A percentile compares a stretch with the other conserved stretches of the same genome.
Conservation (phyloP, 2,113 vertebrate genomes). For the Esox niger region DNA sequence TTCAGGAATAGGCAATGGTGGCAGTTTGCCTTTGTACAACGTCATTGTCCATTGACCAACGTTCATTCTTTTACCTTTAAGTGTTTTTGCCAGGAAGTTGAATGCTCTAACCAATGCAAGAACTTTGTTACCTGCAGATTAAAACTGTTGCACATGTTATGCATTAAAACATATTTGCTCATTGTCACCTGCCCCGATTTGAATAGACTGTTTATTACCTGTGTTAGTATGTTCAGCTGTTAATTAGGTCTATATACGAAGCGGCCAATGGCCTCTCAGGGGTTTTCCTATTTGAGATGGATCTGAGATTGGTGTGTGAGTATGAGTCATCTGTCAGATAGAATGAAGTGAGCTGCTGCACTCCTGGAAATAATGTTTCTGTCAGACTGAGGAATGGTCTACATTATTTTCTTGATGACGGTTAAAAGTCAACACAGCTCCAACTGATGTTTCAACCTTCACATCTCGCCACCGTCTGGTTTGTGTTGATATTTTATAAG, state of each 20-base stretch:
- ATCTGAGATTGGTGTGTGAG: background rate
- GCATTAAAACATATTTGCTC: too few relatives aligned
- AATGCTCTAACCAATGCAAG: too few relatives aligned
- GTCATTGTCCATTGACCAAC: too few relatives aligned
- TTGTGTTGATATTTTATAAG: background rate
- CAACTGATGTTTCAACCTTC: background rate
- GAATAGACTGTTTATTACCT: too few relatives aligned
- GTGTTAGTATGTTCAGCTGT: too few relatives aligned
- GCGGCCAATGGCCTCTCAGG: background rate
- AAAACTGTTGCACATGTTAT: too few relatives aligned
- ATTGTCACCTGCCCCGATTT: too few relatives aligned
- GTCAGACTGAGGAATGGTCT: constrained; percentile 4
- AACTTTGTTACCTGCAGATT: too few relatives aligned
- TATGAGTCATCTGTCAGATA: constrained; percentile 1
- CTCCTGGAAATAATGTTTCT: constrained; percentile 3
- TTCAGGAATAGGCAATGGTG: background rate
- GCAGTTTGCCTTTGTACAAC: background rate
- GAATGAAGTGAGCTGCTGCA: constrained; percentile 3
- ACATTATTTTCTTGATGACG: background rate
- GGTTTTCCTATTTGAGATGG: background rate
- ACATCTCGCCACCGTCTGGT: too few relatives aligned
- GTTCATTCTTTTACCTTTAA: too few relatives aligned
- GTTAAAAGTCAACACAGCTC: background rate
- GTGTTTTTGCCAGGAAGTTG: too few relatives aligned
- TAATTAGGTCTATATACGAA: too few relatives aligned